Evolutionary conservation across 2,888 invertebrate species (phyloP).

Genomic region (Prosopocoilus inquinatus): DNA sequence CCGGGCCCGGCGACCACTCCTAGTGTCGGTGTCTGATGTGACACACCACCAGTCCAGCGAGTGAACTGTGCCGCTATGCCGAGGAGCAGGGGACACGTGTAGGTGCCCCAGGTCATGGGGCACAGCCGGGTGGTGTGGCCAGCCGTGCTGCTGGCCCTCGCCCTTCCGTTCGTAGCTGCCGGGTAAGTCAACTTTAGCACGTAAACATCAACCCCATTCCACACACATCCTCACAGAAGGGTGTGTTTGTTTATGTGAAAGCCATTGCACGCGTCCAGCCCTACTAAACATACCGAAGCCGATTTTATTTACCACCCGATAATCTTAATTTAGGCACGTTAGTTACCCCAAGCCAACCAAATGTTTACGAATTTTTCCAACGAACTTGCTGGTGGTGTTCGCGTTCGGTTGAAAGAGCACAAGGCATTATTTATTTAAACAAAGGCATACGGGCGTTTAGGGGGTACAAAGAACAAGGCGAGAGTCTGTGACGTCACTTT

Average conservation of each 20-base stretch:
- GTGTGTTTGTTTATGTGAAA: no score
- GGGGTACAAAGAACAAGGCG: constrained; percentile 31
- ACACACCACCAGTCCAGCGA: constrained; percentile 45
- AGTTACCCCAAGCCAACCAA: no score
- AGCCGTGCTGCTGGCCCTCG: constrained; percentile 61
- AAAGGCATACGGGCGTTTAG: constrained; percentile 16
- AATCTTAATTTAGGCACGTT: no score
- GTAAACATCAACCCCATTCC: not conserved
- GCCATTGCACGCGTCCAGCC: no score
- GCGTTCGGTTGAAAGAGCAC: no score
- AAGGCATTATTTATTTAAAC: not conserved
- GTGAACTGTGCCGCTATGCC: constrained; percentile 46
- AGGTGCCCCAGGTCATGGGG: constrained; percentile 51
- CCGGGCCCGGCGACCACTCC: constrained; percentile 50
- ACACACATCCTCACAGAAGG: constrained; percentile 6
- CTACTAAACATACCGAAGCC: no score
- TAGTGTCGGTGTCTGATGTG: constrained; percentile 49
- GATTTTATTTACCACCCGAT: no score
- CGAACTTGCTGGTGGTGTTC: no score
- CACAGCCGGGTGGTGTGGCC: constrained; percentile 57
- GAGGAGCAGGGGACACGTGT: constrained; percentile 52
- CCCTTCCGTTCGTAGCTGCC: constrained; percentile 51
- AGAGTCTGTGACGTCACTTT: constrained; percentile 32
- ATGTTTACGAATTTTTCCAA: no score
- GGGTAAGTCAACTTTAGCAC: constrained; percentile 47